These are phyloP conservation scores for Arnoldichthys spilopterus DNA, from an alignment of 2,797 vertebrate species.

Conservation along the genomic window DNA sequence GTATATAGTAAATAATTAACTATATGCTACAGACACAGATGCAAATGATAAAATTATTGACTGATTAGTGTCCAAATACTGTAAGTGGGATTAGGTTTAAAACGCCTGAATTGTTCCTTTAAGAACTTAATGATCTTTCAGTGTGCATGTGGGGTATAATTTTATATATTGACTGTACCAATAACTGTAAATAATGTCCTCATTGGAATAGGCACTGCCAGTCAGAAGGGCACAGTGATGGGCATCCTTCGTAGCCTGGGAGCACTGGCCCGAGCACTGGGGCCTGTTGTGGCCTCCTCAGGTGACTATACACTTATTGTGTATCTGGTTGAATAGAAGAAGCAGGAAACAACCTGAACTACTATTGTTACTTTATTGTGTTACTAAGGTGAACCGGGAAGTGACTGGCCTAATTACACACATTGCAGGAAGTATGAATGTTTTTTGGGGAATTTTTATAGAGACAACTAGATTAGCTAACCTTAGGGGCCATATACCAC, in stretches of 20 bases:
- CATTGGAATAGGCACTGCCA: slow-evolving; percentile 78
- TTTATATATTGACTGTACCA: not conserved
- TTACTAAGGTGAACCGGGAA: not conserved
- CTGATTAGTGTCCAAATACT: too few relatives aligned
- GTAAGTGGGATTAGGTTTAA: too few relatives aligned
- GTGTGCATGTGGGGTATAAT: too few relatives aligned
- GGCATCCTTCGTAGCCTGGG: slow-evolving; percentile 94
- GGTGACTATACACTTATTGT: slow-evolving; percentile 69
- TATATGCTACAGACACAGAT: not conserved
- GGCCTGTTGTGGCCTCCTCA: slow-evolving; percentile 87
- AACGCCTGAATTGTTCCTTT: too few relatives aligned
- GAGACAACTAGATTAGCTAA: not conserved
- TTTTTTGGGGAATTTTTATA: not conserved
- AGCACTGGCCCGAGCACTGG: slow-evolving; percentile 89
- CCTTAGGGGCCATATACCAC: not conserved
- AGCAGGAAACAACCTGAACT: not conserved
- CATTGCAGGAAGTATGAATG: not conserved
- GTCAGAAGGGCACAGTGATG: slow-evolving; percentile 95
- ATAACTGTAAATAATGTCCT: not conserved
- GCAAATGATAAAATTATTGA: not conserved
- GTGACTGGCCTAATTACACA: not conserved
- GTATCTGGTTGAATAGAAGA: not conserved
- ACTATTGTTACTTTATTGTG: not conserved
- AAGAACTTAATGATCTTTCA: too few relatives aligned
- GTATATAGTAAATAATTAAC: not conserved